phyloP scores from a whole-genome alignment of 2,113 vertebrate species.

The Cheilinus undulatus region DNA sequence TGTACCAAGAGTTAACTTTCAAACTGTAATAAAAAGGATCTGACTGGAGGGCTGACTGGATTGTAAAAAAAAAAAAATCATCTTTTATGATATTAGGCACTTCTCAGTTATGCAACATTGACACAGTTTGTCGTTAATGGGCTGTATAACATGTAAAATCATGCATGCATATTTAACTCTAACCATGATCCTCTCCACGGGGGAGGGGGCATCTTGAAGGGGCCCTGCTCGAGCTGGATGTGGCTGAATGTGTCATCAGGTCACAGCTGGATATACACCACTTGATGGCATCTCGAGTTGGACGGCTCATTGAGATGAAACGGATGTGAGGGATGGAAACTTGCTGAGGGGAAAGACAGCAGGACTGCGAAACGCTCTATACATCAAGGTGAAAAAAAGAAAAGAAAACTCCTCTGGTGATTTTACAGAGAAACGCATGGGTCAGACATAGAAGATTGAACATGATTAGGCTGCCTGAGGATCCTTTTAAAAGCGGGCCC shows the following conservation, averaged over 20 bases:
- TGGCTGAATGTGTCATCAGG: slow-evolving; percentile 35
- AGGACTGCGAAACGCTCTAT: neutral
- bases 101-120: neutral
- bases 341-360: slow-evolving; percentile 1
- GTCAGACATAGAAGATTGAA: neutral
- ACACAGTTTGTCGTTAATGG: slow-evolving; percentile 23
- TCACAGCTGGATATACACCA: slow-evolving; percentile 45
- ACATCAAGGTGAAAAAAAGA: neutral
- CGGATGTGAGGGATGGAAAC: slow-evolving; percentile 5
- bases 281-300: slow-evolving; percentile 39
- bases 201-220: slow-evolving; percentile 3
- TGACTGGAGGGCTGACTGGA: neutral
- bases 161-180: slow-evolving; percentile 29
- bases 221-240: neutral
- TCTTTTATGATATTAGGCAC: neutral
- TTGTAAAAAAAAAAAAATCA: neutral
- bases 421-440: neutral
- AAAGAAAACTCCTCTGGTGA: neutral
- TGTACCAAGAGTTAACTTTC: neutral
- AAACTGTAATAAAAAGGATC: slow-evolving; percentile 1
- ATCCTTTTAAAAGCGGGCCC: neutral
- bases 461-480: neutral
- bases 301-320: slow-evolving; percentile 28
- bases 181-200: slow-evolving; percentile 3
- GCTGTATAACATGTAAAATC: slow-evolving; percentile 1